phyloP scores from a whole-genome alignment of 2,888 invertebrate species.

The Pachymerium ferrugineum region DNA sequence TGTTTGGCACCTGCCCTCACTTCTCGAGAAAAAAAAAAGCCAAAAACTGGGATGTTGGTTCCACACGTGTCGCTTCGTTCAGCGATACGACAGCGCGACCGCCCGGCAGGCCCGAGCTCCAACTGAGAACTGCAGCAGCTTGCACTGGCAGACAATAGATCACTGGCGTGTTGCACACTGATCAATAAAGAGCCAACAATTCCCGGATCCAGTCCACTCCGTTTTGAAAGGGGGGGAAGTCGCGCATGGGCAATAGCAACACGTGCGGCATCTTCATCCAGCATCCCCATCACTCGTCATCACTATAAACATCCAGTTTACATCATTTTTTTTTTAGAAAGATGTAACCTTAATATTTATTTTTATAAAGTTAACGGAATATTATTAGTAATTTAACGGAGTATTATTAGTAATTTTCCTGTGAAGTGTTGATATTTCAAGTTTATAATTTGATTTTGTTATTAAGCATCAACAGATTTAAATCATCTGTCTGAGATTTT shows the following conservation, averaged over 20 bases:
- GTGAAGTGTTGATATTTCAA: too few relatives aligned
- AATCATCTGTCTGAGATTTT: too few relatives aligned
- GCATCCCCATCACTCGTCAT: not conserved
- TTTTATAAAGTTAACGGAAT: too few relatives aligned
- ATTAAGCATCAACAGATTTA: too few relatives aligned
- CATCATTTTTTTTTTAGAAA: not conserved
- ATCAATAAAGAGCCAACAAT: slow-evolving; percentile 27
- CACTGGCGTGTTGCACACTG: slow-evolving; percentile 20
- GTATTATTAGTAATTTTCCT: too few relatives aligned
- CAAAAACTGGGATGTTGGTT: not conserved
- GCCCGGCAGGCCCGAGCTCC: not conserved
- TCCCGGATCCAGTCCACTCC: slow-evolving; percentile 6
- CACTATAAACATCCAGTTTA: not conserved
- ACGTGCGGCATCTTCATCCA: slow-evolving; percentile 4
- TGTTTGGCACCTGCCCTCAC: not conserved
- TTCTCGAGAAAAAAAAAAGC: not conserved
- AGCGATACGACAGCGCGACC: slow-evolving; percentile 1
- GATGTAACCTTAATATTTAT: not conserved
- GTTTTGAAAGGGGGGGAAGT: not conserved
- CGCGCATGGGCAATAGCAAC: not conserved
- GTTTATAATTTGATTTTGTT: too few relatives aligned
- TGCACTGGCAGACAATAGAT: slow-evolving; percentile 30
- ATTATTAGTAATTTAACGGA: too few relatives aligned
- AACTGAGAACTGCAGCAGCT: slow-evolving; percentile 29
- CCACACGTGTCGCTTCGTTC: slow-evolving; percentile 7